phyloP scores from a whole-genome alignment of 2,797 vertebrate genomes.

The Hydrophis major region DNA sequence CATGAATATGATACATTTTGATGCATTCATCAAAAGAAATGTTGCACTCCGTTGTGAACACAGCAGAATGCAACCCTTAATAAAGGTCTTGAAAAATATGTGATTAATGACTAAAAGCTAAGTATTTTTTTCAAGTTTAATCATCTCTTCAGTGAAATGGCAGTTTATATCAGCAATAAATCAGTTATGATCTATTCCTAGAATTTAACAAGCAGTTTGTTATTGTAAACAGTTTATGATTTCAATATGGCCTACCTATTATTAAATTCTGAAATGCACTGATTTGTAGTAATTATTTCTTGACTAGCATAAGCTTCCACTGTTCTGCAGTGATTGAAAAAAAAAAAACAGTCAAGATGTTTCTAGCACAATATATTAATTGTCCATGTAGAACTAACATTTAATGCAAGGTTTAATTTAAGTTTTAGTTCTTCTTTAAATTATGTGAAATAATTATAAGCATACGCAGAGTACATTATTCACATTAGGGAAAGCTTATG shows the following conservation, averaged over 20 bases:
- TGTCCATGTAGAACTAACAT: not conserved
- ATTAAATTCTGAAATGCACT: constrained; percentile 39
- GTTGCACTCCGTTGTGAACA: constrained; percentile 25
- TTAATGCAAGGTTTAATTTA: not conserved
- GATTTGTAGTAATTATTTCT: constrained; percentile 46
- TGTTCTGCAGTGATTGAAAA: constrained; percentile 11
- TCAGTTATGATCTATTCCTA: constrained; percentile 41
- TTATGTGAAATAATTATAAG: not conserved
- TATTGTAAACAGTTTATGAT: constrained; percentile 34
- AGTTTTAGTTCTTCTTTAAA: not conserved
- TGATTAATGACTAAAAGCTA: constrained; percentile 39
- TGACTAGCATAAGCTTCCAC: constrained; percentile 20
- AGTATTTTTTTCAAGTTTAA: constrained; percentile 52
- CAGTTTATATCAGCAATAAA: constrained; percentile 39
- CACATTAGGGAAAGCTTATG: not conserved
- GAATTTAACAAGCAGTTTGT: constrained; percentile 46
- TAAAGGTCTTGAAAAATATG: constrained; percentile 43
- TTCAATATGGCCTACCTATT: constrained; percentile 21
- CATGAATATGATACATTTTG: not conserved
- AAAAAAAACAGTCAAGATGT: not conserved
- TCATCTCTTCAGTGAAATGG: constrained; percentile 46
- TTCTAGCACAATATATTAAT: constrained; percentile 1
- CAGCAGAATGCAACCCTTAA: constrained; percentile 17
- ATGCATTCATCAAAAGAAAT: constrained; percentile 19
- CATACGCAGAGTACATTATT: not conserved